phyloP scores from a whole-genome alignment of 2,888 invertebrate species.

The Plebejus anna region DNA sequence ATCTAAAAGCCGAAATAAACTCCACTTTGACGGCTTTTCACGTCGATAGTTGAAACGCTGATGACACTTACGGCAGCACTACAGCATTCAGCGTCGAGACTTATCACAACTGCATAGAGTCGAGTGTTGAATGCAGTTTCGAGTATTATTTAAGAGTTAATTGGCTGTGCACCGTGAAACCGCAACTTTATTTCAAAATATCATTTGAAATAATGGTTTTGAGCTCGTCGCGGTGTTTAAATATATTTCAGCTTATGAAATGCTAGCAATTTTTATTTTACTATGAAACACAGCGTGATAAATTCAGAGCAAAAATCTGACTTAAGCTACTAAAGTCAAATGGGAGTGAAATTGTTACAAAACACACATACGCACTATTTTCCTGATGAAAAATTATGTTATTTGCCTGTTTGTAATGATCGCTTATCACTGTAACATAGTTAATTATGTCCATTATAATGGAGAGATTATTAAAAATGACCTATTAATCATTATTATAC shows the following conservation, averaged over 20 bases:
- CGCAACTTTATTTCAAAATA: conserved; percentile 13
- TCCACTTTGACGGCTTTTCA: conserved; percentile 24
- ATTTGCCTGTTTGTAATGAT: background rate
- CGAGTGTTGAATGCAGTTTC: conserved; percentile 1
- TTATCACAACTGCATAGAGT: conserved; percentile 12
- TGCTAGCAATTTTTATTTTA: background rate
- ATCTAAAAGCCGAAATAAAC: conserved; percentile 25
- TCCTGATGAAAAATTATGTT: background rate
- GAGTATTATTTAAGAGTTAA: conserved; percentile 10
- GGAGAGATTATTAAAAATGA: background rate
- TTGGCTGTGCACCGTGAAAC: conserved; percentile 15
- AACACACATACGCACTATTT: background rate
- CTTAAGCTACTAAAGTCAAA: background rate
- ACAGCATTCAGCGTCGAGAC: background rate
- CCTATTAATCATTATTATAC: background rate
- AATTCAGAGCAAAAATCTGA: background rate
- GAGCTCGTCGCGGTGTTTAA: conserved; percentile 5
- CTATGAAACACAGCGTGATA: background rate
- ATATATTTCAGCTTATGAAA: background rate
- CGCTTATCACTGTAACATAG: background rate
- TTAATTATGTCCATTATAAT: background rate
- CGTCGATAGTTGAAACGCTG: conserved; percentile 23
- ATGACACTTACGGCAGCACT: conserved; percentile 16
- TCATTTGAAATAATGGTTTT: conserved; percentile 20
- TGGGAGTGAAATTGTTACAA: background rate